Percentiles rank a stretch among this genome's conserved stretches.
phyloP scores from a whole-genome alignment of 2,113 vertebrate genomes.

The Seriola rivoliana region DNA sequence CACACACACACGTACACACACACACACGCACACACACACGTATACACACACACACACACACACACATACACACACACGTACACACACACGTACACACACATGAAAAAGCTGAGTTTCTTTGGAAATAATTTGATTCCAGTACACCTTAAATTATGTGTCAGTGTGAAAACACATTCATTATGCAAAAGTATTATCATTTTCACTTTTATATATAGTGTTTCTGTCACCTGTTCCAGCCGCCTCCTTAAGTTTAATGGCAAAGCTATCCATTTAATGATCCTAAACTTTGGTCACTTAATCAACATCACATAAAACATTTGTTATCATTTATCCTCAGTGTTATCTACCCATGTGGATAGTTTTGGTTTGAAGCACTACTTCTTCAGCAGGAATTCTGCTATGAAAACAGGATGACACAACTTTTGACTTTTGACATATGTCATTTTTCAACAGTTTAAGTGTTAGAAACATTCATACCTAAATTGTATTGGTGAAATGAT shows the following conservation, averaged over 20 bases:
- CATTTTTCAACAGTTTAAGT: not conserved
- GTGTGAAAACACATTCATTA: not conserved
- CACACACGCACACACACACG: constrained; percentile 1
- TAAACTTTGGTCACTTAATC: not conserved
- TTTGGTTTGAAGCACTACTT: too few relatives aligned
- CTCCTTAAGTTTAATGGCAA: not conserved
- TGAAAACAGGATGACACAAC: too few relatives aligned
- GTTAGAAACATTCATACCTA: not conserved
- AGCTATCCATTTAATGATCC: not conserved
- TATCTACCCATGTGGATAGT: too few relatives aligned
- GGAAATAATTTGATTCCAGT: not conserved
- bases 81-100: not conserved
- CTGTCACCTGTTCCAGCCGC: not conserved
- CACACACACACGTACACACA: not conserved
- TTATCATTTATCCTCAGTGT: too few relatives aligned
- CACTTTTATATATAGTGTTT: not conserved
- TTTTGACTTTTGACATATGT: not conserved
- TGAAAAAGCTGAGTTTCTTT: not conserved
- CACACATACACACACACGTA: not conserved
- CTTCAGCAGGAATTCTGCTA: too few relatives aligned
- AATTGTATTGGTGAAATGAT: not conserved
- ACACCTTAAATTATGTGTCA: not conserved
- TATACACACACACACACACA: not conserved
- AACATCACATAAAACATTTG: not conserved
- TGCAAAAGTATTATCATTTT: not conserved